These are phyloP conservation scores for Carpatolechia fugitivella DNA, from an alignment of 2,888 invertebrate genomes.

Conservation along the genomic window DNA sequence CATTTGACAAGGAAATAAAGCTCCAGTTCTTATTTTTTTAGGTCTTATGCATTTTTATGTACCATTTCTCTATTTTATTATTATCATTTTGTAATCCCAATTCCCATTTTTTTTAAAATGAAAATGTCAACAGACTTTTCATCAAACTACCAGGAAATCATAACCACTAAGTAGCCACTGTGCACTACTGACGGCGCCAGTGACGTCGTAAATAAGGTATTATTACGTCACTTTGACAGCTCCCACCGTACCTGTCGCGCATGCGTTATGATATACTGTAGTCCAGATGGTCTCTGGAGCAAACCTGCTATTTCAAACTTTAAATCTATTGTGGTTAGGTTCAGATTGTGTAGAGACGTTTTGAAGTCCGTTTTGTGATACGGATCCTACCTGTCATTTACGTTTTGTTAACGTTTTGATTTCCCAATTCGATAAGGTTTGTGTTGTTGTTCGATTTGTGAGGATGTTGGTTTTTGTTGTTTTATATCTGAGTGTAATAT, in stretches of 20 bases:
- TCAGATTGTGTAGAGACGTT: constrained; percentile 23
- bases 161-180: neutral
- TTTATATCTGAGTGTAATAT: neutral
- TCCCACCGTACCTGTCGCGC: constrained; percentile 61
- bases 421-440: constrained; percentile 41
- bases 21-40: no score
- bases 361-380: constrained; percentile 35
- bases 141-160: neutral
- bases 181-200: constrained; percentile 33
- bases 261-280: constrained; percentile 19
- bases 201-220: constrained; percentile 63
- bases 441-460: constrained; percentile 13
- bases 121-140: neutral
- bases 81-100: no score
- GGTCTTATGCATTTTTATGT: no score
- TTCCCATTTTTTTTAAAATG: no score
- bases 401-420: constrained; percentile 57
- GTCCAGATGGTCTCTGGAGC: neutral
- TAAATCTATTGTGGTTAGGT: neutral
- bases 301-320: neutral
- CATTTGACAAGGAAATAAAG: no score
- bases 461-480: neutral
- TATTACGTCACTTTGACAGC: constrained; percentile 65
- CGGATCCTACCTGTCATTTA: constrained; percentile 57
- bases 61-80: no score